Evolutionary conservation across 92 coral and sea anemone species (phyloP).

Genomic region (Epizoanthus stellaris): DNA sequence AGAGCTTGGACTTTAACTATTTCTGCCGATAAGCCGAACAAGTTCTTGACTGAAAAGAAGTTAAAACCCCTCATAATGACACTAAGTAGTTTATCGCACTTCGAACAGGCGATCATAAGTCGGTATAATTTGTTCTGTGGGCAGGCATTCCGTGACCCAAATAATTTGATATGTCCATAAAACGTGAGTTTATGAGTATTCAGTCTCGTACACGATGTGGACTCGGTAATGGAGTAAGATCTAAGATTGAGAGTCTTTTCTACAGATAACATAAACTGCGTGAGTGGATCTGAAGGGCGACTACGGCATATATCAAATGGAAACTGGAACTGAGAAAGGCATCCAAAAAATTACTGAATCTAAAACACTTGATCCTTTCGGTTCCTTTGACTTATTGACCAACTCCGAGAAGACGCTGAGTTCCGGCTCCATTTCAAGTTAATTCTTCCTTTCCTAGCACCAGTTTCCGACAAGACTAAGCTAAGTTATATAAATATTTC

Average conservation of each 20-base stretch:
- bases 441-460: conserved; percentile 8
- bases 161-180: neutral
- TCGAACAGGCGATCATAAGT: neutral
- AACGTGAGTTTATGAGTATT: too few species aligned
- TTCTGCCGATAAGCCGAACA: conserved; percentile 19
- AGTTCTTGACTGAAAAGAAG: conserved; percentile 37
- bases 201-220: too few species aligned
- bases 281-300: too few species aligned
- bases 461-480: conserved; percentile 14
- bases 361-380: conserved; percentile 1
- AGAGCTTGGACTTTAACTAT: conserved; percentile 12
- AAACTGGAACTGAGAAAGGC: neutral
- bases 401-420: neutral
- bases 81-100: conserved; percentile 35
- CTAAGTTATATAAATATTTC: too few species aligned
- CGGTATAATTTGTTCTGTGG: too few species aligned
- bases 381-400: conserved; percentile 3
- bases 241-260: too few species aligned
- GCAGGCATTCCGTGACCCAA: too few species aligned
- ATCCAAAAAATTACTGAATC: neutral
- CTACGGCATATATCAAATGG: too few species aligned
- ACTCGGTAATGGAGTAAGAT: too few species aligned
- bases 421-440: conserved; percentile 46
- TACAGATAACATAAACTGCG: too few species aligned
- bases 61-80: conserved; percentile 21